Base-by-base conservation (phyloP, 2,888 invertebrate genomes). In the Halictus ligatus region DNA sequence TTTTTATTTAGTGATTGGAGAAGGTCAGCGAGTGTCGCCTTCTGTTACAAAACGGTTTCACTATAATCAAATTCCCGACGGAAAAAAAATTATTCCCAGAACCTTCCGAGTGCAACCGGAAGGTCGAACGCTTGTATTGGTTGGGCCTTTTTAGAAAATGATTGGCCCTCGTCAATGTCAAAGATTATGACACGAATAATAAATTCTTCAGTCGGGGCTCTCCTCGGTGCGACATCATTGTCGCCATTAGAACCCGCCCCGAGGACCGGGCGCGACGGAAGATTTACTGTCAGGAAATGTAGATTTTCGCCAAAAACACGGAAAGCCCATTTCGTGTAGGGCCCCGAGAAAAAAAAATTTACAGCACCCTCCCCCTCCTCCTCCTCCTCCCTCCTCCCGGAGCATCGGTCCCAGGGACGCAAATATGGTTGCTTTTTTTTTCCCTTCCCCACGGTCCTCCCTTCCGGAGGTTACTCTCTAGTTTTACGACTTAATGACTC, bases 401-500 rank as follows among this genome's bases (percentile, higher is more conserved):
- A 29, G 43, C n/a, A 40, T 35, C 67, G 46, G 43, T 48, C 79
- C 71, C 50, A 2, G 76, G 80, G 83, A 76, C 67, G 82, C 54
- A 80, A 83, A 84, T 83, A n/a, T 84, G 54, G 67, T 35, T 35
- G 35, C 4, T 2, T 35, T 77, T 84, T 77, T 80, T 79, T 54
- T 77, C 74, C 69, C 75, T 72, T 35, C 35, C 35, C 75, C 74
- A 60, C 71, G 75, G 71, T 6, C 69, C 50, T 46, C 46, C 25
- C 35, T 58, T 10, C 54, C 67, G 43, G 60, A 80, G 86, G 76
- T 75, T 82, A 75, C 74, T 71, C 77, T 86, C 80, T 81, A 88
- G 81, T 88, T 93, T 93, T 93, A 93, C 92, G 91, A 91, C 91
- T 92, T 92, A 91, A 93, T 88, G 91, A 89, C 91, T 91, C 80